phyloP scores from a whole-genome alignment of 2,797 vertebrate genomes.

The Enteromius radiatus region DNA sequence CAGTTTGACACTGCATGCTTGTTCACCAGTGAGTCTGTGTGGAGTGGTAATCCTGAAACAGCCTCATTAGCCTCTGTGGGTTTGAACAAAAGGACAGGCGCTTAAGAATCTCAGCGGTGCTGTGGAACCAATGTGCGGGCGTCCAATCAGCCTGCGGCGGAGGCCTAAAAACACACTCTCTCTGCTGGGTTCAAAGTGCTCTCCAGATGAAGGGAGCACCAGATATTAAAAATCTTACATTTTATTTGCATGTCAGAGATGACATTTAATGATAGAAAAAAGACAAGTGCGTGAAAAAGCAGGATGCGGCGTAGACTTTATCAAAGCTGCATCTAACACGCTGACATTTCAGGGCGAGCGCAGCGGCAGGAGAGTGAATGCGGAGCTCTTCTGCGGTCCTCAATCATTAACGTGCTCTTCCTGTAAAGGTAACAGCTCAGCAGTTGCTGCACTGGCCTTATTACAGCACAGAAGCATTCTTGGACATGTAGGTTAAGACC shows the following conservation, averaged over 20 bases:
- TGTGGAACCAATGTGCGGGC: neutral
- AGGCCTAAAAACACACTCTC: constrained; percentile 27
- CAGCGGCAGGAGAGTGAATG: constrained; percentile 15
- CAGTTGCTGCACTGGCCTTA: constrained; percentile 17
- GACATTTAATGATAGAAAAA: constrained; percentile 60
- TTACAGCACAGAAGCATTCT: constrained; percentile 26
- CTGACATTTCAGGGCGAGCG: constrained; percentile 67
- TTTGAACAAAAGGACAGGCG: constrained; percentile 37
- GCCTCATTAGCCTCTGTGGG: constrained; percentile 35
- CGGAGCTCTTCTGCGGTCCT: neutral
- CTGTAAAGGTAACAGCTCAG: constrained; percentile 39
- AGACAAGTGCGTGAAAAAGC: neutral
- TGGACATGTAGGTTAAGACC: constrained; percentile 27
- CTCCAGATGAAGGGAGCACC: constrained; percentile 49
- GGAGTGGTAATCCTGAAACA: constrained; percentile 33
- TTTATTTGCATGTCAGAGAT: constrained; percentile 54
- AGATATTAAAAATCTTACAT: constrained; percentile 49
- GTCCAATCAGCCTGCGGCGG: constrained; percentile 35
- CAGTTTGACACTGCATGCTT: neutral
- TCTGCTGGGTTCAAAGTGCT: constrained; percentile 46
- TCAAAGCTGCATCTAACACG: constrained; percentile 61
- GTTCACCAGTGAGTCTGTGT: constrained; percentile 9
- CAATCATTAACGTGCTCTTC: constrained; percentile 26
- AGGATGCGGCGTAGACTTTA: constrained; percentile 56
- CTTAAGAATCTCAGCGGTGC: constrained; percentile 26